Evolutionary conservation across 2,797 vertebrate species (phyloP), one percentile per base, ranked within the genome.

Genomic region (Champsocephalus esox): DNA sequence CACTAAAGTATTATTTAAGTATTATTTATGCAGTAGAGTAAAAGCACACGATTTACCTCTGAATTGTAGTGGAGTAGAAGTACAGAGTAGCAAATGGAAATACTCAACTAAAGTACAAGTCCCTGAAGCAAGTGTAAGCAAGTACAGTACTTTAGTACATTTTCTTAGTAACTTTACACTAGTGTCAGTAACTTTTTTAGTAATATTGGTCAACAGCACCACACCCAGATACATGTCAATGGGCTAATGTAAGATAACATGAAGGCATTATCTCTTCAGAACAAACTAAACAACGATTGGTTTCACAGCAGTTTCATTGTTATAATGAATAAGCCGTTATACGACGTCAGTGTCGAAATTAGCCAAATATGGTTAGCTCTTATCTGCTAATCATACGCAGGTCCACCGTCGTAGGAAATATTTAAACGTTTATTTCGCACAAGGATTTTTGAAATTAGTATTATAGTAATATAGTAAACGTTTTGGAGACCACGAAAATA

Each of bases 391-490:
- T 14, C 38, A 19, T 49, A n/a, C 14, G 28, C 1, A 9, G 5
- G 34, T 13, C 56, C 4, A 7, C 46, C 11, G 38, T n/a, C 67
- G 51, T 24, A 9, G 6, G 9, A 44, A 59, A 70, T 10, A 5
- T 41, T 3, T 32, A 17, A 68, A 56, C 44, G 44, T n/a, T 32
- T 9, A 3, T 32, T 19, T 43, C 28, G 4, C 17, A 2, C 28
- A 11, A 2, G 12, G 28, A 5, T 9, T 3, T 10, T 0, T 68
- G 17, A 41, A 1, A 55, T 1, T 1, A 16, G 38, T 0, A 16
- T 1, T 1, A 17, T 21, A 1, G 38, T 0, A 21, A 17, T 43
- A 62, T 3, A 56, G 19, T 0, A 44, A 11, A 50, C 34, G 17
- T 9, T 6, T 7, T 8, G 8, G 11, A 5, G 5, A 45, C 0